Evolutionary conservation across 2,797 vertebrate genomes (phyloP).

Genomic region (Scomberomorus guttatus): DNA sequence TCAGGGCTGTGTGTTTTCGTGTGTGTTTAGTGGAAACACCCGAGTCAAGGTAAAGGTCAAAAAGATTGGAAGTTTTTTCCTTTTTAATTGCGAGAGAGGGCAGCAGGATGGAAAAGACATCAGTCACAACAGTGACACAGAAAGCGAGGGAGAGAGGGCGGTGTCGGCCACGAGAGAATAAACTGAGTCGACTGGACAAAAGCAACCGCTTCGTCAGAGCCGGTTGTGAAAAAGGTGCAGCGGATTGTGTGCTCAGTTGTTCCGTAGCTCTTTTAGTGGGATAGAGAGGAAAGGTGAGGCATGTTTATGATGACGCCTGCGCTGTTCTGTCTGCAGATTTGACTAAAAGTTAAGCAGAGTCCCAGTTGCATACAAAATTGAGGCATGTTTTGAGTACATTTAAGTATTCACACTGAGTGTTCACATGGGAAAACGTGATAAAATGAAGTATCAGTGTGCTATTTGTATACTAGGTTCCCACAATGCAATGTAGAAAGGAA

Average conservation of each 20-base stretch:
- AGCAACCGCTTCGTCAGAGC: slow-evolving; percentile 20
- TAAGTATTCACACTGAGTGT: too few relatives aligned
- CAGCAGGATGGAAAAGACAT: slow-evolving; percentile 79
- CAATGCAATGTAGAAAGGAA: too few relatives aligned
- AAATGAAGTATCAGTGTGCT: too few relatives aligned
- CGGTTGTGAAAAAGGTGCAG: slow-evolving; percentile 30
- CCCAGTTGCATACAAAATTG: neutral
- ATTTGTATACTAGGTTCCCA: too few relatives aligned
- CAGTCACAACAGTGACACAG: slow-evolving; percentile 74
- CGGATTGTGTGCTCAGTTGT: slow-evolving; percentile 30
- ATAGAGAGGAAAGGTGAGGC: slow-evolving; percentile 26
- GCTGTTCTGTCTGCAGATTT: neutral
- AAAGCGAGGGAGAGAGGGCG: slow-evolving; percentile 28
- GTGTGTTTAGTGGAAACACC: slow-evolving; percentile 83
- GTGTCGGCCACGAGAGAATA: slow-evolving; percentile 32
- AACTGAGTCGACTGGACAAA: slow-evolving; percentile 41
- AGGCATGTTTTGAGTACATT: too few relatives aligned
- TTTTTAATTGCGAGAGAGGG: slow-evolving; percentile 78
- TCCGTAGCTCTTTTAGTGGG: neutral
- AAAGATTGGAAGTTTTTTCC: slow-evolving; percentile 67
- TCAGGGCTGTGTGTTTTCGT: slow-evolving; percentile 74
- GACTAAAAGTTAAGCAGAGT: neutral
- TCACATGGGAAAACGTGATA: too few relatives aligned
- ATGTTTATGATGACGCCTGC: slow-evolving; percentile 9
- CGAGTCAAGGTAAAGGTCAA: slow-evolving; percentile 80